Percentiles rank a stretch among this genome's conserved stretches.
Evolutionary conservation across 2,113 vertebrate species (phyloP).

Genomic region (Tringa solitaria): DNA sequence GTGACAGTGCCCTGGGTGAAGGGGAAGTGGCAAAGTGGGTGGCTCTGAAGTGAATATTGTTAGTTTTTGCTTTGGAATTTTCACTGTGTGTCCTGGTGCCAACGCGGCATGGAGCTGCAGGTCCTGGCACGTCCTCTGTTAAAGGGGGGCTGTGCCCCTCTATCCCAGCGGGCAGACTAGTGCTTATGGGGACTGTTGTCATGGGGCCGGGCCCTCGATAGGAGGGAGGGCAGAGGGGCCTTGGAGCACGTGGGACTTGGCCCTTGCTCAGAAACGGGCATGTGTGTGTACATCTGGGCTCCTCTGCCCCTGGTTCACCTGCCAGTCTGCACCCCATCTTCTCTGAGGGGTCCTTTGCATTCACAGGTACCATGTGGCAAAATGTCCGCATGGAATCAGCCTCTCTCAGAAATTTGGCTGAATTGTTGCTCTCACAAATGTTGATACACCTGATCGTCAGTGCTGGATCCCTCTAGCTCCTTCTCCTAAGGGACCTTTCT

Average conservation of each 20-base stretch:
- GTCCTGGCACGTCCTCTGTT: not conserved
- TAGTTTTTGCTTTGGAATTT: not conserved
- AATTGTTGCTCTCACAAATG: not conserved
- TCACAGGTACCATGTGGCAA: not conserved
- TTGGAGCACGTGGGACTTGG: not conserved
- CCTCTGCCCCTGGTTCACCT: not conserved
- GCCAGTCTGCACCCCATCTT: not conserved
- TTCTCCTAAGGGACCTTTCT: not conserved
- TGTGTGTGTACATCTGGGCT: not conserved
- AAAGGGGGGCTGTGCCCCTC: not conserved
- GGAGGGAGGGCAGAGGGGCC: not conserved
- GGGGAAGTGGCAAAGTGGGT: not conserved
- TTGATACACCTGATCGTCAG: not conserved
- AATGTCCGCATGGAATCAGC: not conserved
- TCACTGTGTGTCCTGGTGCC: not conserved
- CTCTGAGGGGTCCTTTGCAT: not conserved
- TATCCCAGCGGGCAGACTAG: not conserved
- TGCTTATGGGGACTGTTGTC: not conserved
- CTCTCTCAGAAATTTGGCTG: not conserved
- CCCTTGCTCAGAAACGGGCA: not conserved
- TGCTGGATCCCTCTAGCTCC: not conserved
- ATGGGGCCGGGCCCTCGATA: accelerated
- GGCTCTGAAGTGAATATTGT: not conserved
- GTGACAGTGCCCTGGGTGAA: not conserved
- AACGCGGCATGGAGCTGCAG: not conserved